These are phyloP conservation scores for Temnothorax rugatulus DNA, from an alignment of 2,888 invertebrate genomes.

Conservation along the genomic window DNA sequence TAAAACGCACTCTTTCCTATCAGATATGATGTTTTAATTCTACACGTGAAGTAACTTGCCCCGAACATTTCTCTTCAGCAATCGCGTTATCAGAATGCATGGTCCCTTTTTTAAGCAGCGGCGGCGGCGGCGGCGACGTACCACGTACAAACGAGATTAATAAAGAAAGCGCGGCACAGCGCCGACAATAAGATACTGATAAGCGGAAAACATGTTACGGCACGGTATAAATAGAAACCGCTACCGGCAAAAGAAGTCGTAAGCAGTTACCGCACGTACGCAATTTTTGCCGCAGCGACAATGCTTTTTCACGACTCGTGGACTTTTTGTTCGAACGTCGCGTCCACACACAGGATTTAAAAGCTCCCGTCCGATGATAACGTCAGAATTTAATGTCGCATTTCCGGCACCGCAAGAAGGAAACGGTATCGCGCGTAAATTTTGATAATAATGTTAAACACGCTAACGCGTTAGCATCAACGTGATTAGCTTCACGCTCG, in stretches of 20 bases:
- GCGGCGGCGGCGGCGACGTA: not conserved
- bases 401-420: not conserved
- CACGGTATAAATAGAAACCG: slow-evolving; percentile 76
- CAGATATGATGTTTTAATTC: slow-evolving; percentile 23
- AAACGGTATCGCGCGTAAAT: slow-evolving; percentile 41
- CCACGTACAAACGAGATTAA: slow-evolving; percentile 76
- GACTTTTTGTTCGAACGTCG: slow-evolving; percentile 63
- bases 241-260: slow-evolving; percentile 71
- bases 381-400: slow-evolving; percentile 15
- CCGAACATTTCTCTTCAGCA: slow-evolving; percentile 25
- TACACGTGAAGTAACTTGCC: slow-evolving; percentile 13
- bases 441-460: slow-evolving; percentile 53
- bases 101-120: slow-evolving; percentile 6
- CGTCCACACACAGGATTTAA: slow-evolving; percentile 26
- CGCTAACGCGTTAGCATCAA: slow-evolving; percentile 28
- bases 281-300: slow-evolving; percentile 72
- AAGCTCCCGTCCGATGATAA: not conserved
- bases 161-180: slow-evolving; percentile 77
- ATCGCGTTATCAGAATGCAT: slow-evolving; percentile 10
- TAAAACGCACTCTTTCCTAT: not conserved
- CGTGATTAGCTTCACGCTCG: slow-evolving; percentile 60
- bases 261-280: slow-evolving; percentile 81
- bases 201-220: slow-evolving; percentile 74
- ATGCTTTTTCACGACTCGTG: slow-evolving; percentile 47
- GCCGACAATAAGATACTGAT: slow-evolving; percentile 80